phyloP scores from a whole-genome alignment of 1,140 invertebrate species.

The Magallana gigas region DNA sequence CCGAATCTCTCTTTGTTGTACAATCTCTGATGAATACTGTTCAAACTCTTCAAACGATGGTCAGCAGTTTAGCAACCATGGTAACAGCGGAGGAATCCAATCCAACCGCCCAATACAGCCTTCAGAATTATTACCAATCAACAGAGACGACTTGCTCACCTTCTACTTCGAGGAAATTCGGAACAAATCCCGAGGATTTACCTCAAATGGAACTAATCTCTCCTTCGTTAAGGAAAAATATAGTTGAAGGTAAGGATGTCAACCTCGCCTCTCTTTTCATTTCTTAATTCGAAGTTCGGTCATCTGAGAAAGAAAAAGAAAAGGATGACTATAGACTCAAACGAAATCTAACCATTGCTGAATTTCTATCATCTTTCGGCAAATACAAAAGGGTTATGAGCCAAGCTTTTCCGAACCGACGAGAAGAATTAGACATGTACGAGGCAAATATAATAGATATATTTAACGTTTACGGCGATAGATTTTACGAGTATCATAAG shows the following conservation, averaged over 20 bases:
- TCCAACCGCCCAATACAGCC: background rate
- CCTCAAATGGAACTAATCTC: constrained; percentile 40
- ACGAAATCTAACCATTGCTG: no score
- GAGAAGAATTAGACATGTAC: no score
- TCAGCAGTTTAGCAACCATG: background rate
- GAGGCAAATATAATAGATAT: no score
- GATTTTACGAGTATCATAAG: no score
- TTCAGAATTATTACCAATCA: background rate
- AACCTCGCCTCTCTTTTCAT: background rate
- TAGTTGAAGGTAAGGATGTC: constrained; percentile 42
- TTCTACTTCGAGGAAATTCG: background rate
- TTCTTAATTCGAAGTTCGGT: background rate
- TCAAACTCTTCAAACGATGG: constrained; percentile 8
- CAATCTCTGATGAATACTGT: background rate
- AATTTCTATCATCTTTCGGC: no score
- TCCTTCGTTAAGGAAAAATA: constrained; percentile 18
- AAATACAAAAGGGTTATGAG: no score
- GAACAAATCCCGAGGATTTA: constrained; percentile 28
- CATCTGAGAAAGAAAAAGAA: background rate
- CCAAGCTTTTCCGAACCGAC: no score
- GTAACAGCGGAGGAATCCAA: background rate
- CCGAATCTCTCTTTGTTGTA: background rate
- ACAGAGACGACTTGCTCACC: background rate
- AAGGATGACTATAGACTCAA: no score
- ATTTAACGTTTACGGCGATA: no score